Base-by-base conservation (phyloP, 2,888 invertebrate species). In the Ophion ventricosus region DNA sequence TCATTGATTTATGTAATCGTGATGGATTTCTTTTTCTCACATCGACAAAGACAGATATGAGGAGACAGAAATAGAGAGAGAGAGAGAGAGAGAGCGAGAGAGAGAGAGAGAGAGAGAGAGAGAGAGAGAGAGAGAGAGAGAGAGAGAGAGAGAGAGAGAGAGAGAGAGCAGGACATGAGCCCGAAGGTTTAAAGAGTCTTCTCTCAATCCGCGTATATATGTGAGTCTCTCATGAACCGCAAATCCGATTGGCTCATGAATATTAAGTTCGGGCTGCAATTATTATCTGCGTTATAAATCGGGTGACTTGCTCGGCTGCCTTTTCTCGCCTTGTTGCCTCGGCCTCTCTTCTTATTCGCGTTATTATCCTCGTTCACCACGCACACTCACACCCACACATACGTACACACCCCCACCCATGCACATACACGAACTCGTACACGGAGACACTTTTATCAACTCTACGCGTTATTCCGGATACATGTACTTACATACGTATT, bases 161-260 rank as follows among this genome's bases (percentile, higher is more conserved):
- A 73, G 67, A 64, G 66, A 26, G 76, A 49, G 59, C 67, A 77
- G 59, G 61, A 77, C 70, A 78, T 61, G 75, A 82, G 66, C 75
- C 80, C 63, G 66, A 72, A 74, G 75, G 78, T 75, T 79, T 82
- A 72, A 76, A 80, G 26, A 72, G 57, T 66, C 78, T 74, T 69
- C 61, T 56, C 75, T 78, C 77, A 57, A 56, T 35, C 59, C 54
- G 63, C 57, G 83, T 83, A 70, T 69, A 59, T 74, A 59, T 67
- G 83, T 74, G 88, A 87, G 91, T 91, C 91, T 49, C 49, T 91
- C 91, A 90, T 88, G 89, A 88, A 90, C 90, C 89, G 92, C 92
- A 91, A 92, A 93, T 93, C 92, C 92, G 93, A 93, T 93, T 93
- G 93, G 92, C 92, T 93, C 93, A 93, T 93, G 93, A 93, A 93